phyloP scores from a whole-genome alignment of 2,797 vertebrate genomes.

The Okamejei kenojei region DNA sequence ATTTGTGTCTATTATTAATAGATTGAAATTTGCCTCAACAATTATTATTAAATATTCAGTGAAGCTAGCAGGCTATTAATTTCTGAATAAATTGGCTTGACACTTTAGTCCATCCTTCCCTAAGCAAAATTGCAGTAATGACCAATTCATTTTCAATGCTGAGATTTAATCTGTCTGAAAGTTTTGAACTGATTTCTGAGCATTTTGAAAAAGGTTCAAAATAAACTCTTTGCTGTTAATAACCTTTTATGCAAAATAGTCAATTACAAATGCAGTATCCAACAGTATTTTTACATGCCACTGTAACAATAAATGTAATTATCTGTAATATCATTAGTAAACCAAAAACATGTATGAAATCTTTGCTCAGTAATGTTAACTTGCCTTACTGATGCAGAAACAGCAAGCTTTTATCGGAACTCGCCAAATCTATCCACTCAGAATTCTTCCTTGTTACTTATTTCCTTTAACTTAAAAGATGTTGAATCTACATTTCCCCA shows the following conservation, averaged over 20 bases:
- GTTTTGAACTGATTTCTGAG: no score
- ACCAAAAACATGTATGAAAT: not conserved
- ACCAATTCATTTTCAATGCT: conserved; percentile 29
- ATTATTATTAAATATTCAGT: conserved; percentile 21
- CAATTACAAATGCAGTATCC: conserved; percentile 20
- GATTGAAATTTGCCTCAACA: not conserved
- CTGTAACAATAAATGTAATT: not conserved
- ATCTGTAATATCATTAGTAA: not conserved
- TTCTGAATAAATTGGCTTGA: conserved; percentile 26
- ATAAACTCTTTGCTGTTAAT: not conserved
- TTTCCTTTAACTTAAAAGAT: not conserved
- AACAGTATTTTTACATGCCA: conserved; percentile 22
- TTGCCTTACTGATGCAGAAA: not conserved
- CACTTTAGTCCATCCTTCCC: not conserved
- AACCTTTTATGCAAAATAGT: conserved; percentile 19
- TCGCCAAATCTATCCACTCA: not conserved
- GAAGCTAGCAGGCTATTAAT: not conserved
- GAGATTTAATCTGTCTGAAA: conserved; percentile 25
- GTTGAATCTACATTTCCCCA: not conserved
- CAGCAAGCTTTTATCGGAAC: not conserved
- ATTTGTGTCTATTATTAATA: not conserved
- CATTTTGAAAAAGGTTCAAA: no score
- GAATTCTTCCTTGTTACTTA: not conserved
- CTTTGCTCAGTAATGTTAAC: not conserved
- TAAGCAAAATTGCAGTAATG: conserved; percentile 10